phyloP scores from a whole-genome alignment of 1,140 invertebrate genomes.

The Apis cerana region DNA sequence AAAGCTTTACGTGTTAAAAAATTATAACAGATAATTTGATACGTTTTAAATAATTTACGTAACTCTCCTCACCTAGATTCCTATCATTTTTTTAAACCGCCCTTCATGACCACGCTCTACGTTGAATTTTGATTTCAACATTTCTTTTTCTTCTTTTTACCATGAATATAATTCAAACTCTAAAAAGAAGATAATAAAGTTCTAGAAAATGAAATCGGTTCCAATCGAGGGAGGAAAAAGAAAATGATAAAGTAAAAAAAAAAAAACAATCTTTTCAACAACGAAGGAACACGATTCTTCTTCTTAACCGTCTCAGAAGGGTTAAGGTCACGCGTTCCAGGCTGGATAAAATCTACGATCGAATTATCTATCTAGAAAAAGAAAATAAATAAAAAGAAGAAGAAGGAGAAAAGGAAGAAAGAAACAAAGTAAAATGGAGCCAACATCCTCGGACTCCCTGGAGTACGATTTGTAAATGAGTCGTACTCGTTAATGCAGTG shows the following conservation, averaged over 20 bases:
- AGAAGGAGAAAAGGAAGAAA: background rate
- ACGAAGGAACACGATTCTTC: background rate
- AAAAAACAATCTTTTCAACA: background rate
- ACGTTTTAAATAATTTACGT: too few species aligned
- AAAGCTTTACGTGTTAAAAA: too few species aligned
- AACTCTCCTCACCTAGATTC: too few species aligned
- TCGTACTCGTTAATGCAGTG: constrained; percentile 51
- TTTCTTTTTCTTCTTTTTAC: too few species aligned
- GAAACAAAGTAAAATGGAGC: background rate
- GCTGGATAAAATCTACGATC: constrained; percentile 15
- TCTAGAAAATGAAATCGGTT: too few species aligned
- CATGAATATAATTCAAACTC: too few species aligned
- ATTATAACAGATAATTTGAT: too few species aligned
- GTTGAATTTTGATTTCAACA: too few species aligned
- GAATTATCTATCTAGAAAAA: constrained; percentile 24
- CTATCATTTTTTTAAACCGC: too few species aligned
- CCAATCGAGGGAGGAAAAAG: too few species aligned
- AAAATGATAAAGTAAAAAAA: background rate
- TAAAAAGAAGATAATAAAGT: background rate
- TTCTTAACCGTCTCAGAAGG: background rate
- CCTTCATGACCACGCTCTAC: too few species aligned
- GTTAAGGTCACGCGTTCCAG: background rate
- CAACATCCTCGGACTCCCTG: background rate
- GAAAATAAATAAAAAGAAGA: constrained; percentile 23
- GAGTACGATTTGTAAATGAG: constrained; percentile 52